Evolutionary conservation across 2,113 vertebrate species (phyloP).

Genomic region (Plectropomus leopardus): DNA sequence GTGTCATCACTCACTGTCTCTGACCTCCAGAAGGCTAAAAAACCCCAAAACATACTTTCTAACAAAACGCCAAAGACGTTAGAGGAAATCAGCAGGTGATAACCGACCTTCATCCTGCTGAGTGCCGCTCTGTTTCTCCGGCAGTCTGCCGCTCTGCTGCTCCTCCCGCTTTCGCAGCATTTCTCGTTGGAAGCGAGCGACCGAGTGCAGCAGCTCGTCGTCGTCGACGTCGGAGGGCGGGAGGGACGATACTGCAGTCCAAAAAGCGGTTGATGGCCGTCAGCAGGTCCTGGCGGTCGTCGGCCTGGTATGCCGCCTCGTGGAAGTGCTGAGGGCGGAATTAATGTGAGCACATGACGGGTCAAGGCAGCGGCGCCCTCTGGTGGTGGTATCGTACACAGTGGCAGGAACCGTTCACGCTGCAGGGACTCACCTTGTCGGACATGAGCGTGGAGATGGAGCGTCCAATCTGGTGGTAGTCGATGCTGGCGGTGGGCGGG

Average conservation of each 20-base stretch:
- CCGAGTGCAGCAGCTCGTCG: conserved; percentile 91
- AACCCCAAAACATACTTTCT: no score
- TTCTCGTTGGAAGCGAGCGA: conserved; percentile 91
- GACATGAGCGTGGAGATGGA: conserved; percentile 97
- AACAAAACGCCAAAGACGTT: no score
- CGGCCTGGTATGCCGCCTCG: conserved; percentile 90
- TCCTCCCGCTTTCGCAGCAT: conserved; percentile 91
- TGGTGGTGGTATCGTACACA: not conserved
- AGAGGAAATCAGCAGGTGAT: not conserved
- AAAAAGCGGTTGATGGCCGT: conserved; percentile 92
- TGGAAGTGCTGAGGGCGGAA: conserved; percentile 90
- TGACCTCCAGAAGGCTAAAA: no score
- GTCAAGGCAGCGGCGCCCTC: not conserved
- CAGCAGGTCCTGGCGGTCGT: conserved; percentile 92
- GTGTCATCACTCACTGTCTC: no score
- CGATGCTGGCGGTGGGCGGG: conserved; percentile 90
- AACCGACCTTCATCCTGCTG: conserved; percentile 36
- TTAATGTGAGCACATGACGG: no score
- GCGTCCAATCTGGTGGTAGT: conserved; percentile 94
- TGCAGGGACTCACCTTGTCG: conserved; percentile 87
- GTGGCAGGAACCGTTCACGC: not conserved
- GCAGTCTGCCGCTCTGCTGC: conserved; percentile 85
- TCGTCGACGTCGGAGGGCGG: conserved; percentile 91
- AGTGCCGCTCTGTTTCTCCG: conserved; percentile 83
- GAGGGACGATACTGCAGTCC: conserved; percentile 93